Evolutionary conservation across 2,113 vertebrate genomes (phyloP).

Genomic region (Astur gentilis): DNA sequence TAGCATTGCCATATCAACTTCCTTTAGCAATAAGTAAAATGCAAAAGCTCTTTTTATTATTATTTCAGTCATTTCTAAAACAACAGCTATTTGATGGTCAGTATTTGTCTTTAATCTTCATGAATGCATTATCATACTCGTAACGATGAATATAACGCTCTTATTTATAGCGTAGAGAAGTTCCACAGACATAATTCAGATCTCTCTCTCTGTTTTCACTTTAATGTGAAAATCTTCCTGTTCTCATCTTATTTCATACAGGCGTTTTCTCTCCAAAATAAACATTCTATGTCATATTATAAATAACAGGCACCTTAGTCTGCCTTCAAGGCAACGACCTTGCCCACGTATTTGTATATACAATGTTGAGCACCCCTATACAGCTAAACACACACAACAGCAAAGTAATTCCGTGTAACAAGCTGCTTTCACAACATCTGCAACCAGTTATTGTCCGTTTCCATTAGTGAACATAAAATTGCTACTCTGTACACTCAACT

Average conservation of each 20-base stretch:
- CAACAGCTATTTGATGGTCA: background rate
- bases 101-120: background rate
- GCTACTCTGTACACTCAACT: background rate
- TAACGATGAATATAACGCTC: background rate
- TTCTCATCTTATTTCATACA: background rate
- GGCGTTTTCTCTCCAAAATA: background rate
- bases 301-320: background rate
- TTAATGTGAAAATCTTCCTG: background rate
- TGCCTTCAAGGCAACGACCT: background rate
- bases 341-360: background rate
- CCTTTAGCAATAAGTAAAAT: background rate
- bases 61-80: background rate
- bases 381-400: background rate
- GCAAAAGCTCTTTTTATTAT: background rate
- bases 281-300: background rate
- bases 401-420: background rate
- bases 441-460: constrained; percentile 25
- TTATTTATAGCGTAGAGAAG: background rate
- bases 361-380: background rate
- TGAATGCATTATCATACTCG: background rate
- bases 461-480: constrained; percentile 22
- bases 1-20: background rate
- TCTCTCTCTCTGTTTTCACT: background rate
- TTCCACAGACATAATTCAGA: background rate
- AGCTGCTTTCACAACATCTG: constrained; percentile 24